These are phyloP conservation scores for Phocides pigmalion DNA, from an alignment of 1,140 invertebrate species.

Conservation along the genomic window DNA sequence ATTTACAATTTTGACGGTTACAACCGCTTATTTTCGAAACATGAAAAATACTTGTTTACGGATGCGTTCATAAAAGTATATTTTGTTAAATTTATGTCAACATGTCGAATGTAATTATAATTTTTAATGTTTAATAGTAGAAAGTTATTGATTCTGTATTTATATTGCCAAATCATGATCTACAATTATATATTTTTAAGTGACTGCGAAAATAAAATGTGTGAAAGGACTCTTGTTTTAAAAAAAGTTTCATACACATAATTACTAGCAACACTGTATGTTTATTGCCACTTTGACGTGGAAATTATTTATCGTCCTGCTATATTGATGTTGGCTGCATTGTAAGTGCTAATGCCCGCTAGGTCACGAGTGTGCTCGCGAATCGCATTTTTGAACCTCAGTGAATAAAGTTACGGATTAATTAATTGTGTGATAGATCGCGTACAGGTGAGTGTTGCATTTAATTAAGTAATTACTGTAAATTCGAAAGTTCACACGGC, in stretches of 20 bases:
- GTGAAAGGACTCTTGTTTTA: too few species aligned
- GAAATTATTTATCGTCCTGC: constrained; percentile 26
- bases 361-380: constrained; percentile 65
- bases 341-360: constrained; percentile 69
- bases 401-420: constrained; percentile 60
- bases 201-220: too few species aligned
- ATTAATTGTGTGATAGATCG: constrained; percentile 45
- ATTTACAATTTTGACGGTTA: constrained; percentile 28
- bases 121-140: too few species aligned
- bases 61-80: too few species aligned
- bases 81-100: too few species aligned
- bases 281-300: constrained; percentile 12
- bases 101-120: too few species aligned
- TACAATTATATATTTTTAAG: too few species aligned
- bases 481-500: neutral
- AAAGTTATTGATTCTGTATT: too few species aligned
- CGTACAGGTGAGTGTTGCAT: constrained; percentile 56
- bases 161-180: too few species aligned
- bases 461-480: constrained; percentile 34
- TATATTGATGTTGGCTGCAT: constrained; percentile 69
- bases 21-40: constrained; percentile 28
- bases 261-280: constrained; percentile 1
- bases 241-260: too few species aligned
- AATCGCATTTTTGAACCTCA: constrained; percentile 56
- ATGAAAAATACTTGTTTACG: neutral